Evolutionary conservation across 2,113 vertebrate genomes (phyloP).

Genomic region (Ceyx cyanopectus): DNA sequence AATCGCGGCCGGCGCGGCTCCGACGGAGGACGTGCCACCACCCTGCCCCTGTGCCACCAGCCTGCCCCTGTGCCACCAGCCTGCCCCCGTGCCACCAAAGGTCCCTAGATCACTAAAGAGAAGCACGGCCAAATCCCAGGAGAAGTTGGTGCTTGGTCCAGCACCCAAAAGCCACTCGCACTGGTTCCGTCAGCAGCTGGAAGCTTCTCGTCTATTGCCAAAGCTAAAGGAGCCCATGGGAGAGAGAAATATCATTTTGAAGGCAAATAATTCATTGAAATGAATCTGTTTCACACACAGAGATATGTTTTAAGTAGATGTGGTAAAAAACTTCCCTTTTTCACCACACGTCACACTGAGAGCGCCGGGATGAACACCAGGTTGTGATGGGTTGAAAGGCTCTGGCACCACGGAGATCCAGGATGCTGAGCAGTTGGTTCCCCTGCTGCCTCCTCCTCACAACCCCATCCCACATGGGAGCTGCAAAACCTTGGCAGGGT

Average conservation of each 20-base stretch:
- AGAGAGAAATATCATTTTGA: background rate
- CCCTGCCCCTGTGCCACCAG: background rate
- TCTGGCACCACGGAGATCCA: background rate
- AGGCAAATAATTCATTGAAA: slow-evolving; percentile 11
- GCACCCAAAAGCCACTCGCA: background rate
- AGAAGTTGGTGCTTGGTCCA: background rate
- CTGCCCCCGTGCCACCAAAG: background rate
- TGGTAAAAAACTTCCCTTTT: background rate
- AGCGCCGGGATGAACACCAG: background rate
- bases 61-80: background rate
- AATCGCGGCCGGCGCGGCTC: background rate
- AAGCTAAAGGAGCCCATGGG: background rate
- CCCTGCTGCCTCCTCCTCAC: too few relatives aligned
- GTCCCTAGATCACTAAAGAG: accelerated
- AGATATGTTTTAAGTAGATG: background rate
- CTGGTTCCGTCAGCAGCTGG: background rate
- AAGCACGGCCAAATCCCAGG: background rate
- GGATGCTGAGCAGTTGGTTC: too few relatives aligned
- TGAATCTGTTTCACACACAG: background rate
- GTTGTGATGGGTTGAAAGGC: background rate
- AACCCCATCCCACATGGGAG: too few relatives aligned
- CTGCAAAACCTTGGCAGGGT: too few relatives aligned
- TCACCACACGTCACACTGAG: background rate
- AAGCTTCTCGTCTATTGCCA: slow-evolving; percentile 21
- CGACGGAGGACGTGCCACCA: background rate